Evolutionary conservation across 2,113 vertebrate genomes (phyloP).

Genomic region (Fulica atra): DNA sequence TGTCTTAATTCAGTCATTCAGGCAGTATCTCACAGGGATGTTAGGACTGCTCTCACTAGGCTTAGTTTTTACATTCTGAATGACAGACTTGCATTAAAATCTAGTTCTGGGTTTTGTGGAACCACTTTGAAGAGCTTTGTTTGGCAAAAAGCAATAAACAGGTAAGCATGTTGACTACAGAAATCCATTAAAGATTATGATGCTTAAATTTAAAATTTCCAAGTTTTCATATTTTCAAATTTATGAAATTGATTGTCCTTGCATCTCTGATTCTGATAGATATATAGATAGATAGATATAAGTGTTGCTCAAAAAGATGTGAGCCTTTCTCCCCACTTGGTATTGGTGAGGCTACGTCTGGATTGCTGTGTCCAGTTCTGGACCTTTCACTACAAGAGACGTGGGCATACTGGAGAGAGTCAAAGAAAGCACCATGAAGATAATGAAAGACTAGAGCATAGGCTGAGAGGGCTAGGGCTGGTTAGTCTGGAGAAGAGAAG

Average conservation of each 20-base stretch:
- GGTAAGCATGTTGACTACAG: conserved; percentile 70
- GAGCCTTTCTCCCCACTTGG: background rate
- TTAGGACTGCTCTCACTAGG: conserved; percentile 82
- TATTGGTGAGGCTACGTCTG: background rate
- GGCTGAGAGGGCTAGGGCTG: background rate
- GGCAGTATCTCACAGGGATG: conserved; percentile 85
- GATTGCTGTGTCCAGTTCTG: background rate
- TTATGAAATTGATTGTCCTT: background rate
- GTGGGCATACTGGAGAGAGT: background rate
- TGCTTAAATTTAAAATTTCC: background rate
- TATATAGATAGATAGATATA: too few relatives aligned
- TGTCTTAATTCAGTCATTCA: conserved; percentile 81
- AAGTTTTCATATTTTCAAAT: background rate
- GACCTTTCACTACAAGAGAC: background rate
- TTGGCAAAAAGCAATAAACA: conserved; percentile 85
- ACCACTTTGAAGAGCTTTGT: conserved; percentile 73
- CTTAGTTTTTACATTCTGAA: conserved; percentile 88
- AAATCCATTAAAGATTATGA: background rate
- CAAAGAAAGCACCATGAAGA: background rate
- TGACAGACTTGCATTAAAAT: conserved; percentile 82
- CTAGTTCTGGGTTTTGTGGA: conserved; percentile 66
- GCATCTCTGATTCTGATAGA: background rate
- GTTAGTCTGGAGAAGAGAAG: background rate
- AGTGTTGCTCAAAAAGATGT: background rate
- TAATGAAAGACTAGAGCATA: background rate